Evolutionary conservation across 2,797 vertebrate genomes (phyloP).

Genomic region (Pangasius larnaudii): DNA sequence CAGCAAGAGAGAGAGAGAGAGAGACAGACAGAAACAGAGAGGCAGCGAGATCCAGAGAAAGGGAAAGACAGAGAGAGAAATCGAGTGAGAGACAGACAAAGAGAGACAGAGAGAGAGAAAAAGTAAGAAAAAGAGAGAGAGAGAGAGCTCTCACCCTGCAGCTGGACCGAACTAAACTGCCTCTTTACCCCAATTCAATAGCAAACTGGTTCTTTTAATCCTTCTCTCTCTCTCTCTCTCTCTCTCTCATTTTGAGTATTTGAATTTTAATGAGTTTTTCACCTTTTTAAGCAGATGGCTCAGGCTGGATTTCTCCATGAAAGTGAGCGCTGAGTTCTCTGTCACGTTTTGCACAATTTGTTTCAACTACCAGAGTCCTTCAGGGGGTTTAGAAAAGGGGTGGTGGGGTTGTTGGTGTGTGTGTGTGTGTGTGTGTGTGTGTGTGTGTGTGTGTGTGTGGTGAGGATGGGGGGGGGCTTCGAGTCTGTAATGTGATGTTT

Average conservation of each 20-base stretch:
- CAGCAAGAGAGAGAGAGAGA: background rate
- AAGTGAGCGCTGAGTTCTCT: conserved; percentile 71
- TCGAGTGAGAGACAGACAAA: background rate
- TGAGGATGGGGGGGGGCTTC: conserved; percentile 52
- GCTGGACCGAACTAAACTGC: conserved; percentile 68
- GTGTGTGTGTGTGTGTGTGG: background rate
- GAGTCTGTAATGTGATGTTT: conserved; percentile 68
- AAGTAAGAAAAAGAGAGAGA: background rate
- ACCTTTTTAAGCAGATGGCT: conserved; percentile 79
- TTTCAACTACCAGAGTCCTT: conserved; percentile 75
- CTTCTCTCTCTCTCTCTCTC: conserved; percentile 59
- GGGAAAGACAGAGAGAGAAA: background rate
- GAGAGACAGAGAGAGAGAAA: background rate
- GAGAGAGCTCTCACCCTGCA: conserved; percentile 59
- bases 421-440: conserved; percentile 1
- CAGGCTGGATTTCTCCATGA: conserved; percentile 72
- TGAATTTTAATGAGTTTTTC: conserved; percentile 81
- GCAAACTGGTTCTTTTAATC: conserved; percentile 64
- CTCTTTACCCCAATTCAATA: conserved; percentile 67
- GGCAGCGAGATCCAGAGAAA: background rate
- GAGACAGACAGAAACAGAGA: background rate
- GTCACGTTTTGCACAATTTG: conserved; percentile 75
- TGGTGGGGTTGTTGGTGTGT: conserved; percentile 4
- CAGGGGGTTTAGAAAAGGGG: conserved; percentile 64
- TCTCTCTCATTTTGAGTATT: conserved; percentile 65